These are phyloP conservation scores for Kryptopterus vitreolus DNA, from an alignment of 2,797 vertebrate species.

Conservation along the genomic window DNA sequence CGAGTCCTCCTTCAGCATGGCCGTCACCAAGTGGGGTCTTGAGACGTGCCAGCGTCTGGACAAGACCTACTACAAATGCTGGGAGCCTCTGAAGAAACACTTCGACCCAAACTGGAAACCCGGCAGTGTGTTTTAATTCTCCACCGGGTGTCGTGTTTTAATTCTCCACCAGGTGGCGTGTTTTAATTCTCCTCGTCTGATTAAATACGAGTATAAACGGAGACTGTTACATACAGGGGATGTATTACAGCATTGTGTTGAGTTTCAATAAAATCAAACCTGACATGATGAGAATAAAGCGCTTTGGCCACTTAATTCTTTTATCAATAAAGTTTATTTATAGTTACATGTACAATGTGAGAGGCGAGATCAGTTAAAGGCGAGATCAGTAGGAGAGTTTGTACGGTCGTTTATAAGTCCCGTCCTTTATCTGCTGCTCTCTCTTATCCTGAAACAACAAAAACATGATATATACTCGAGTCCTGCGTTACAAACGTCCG, in stretches of 20 bases:
- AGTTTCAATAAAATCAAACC: conserved; percentile 29
- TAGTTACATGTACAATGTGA: conserved; percentile 59
- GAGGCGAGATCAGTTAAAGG: conserved; percentile 41
- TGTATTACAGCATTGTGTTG: background rate
- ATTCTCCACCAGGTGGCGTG: background rate
- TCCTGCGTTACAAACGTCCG: background rate
- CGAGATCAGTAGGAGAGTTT: conserved; percentile 70
- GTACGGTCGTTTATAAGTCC: conserved; percentile 72
- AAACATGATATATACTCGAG: conserved; percentile 32
- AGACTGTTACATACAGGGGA: background rate
- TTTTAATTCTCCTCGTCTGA: background rate
- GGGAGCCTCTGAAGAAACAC: conserved; percentile 87
- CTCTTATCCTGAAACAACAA: conserved; percentile 77
- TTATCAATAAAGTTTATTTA: conserved; percentile 70
- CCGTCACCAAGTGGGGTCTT: conserved; percentile 91
- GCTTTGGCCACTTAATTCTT: conserved; percentile 11
- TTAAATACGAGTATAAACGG: background rate
- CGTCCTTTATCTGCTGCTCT: conserved; percentile 78
- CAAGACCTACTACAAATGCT: conserved; percentile 91
- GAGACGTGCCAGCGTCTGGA: conserved; percentile 84
- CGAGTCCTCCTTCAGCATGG: conserved; percentile 90
- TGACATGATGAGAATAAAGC: background rate
- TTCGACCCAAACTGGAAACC: conserved; percentile 82
- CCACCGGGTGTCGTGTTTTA: background rate
- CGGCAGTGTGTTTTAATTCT: conserved; percentile 63